A percentile compares a stretch with the other conserved stretches of the same genome.
phyloP scores from a whole-genome alignment of 1,140 invertebrate species.

The Cyphomyrmex costatus region DNA sequence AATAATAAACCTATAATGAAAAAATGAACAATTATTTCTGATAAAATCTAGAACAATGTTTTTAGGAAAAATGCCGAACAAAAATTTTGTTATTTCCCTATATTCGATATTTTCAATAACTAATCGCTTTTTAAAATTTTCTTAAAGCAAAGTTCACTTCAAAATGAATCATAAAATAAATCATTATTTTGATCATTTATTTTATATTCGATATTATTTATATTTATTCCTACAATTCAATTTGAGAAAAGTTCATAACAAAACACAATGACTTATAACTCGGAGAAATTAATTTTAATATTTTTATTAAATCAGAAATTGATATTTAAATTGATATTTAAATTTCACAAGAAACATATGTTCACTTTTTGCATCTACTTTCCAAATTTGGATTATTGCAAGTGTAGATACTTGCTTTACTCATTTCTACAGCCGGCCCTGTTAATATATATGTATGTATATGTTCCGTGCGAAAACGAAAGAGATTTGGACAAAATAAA shows the following conservation, averaged over 20 bases:
- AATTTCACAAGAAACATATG: slow-evolving; percentile 17
- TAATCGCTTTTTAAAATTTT: background rate
- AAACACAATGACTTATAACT: background rate
- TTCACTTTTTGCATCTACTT: background rate
- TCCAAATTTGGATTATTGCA: background rate
- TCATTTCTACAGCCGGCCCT: background rate
- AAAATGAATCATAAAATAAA: background rate
- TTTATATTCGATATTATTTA: background rate
- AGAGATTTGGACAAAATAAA: slow-evolving; percentile 7
- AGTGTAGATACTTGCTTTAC: slow-evolving; percentile 4
- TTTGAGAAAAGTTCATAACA: background rate
- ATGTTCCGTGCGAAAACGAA: slow-evolving; percentile 17
- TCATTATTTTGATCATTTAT: background rate
- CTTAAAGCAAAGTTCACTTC: background rate
- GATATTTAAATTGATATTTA: background rate
- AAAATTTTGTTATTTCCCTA: background rate
- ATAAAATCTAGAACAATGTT: slow-evolving; percentile 9
- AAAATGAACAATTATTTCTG: background rate
- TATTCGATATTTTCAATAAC: background rate
- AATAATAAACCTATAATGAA: background rate
- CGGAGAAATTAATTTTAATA: background rate
- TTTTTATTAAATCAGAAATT: background rate
- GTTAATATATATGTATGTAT: background rate
- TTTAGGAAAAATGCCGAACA: background rate
- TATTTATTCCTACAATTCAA: background rate